Evolutionary conservation across 2,113 vertebrate species (phyloP).

Genomic region (Chelonoidis abingdonii): DNA sequence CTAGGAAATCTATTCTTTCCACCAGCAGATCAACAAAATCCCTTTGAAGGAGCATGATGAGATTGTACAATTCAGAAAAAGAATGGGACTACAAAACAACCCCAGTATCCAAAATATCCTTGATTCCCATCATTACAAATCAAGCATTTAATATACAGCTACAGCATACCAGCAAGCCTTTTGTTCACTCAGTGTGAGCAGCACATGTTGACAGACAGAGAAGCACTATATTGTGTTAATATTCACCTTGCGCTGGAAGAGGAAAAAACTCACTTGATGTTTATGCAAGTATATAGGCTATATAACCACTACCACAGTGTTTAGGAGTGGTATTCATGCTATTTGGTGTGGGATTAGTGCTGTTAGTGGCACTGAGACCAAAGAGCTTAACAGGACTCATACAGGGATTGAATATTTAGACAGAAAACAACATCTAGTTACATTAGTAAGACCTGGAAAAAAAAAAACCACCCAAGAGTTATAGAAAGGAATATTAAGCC

Average conservation of each 20-base stretch:
- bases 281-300: not conserved
- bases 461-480: not conserved
- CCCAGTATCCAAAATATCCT: slow-evolving; percentile 27
- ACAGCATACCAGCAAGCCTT: not conserved
- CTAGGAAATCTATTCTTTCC: not conserved
- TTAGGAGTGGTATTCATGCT: not conserved
- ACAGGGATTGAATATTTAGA: not conserved
- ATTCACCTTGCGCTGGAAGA: not conserved
- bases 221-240: not conserved
- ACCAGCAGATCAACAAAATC: not conserved
- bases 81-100: not conserved
- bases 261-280: not conserved
- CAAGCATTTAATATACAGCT: not conserved
- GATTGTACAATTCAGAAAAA: slow-evolving; percentile 22
- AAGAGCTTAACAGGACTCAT: not conserved
- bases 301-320: not conserved
- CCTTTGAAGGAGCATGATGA: not conserved
- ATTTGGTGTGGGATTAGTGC: not conserved
- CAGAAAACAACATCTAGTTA: not conserved
- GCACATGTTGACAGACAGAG: not conserved
- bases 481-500: not conserved
- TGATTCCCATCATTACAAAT: not conserved
- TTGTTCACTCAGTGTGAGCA: not conserved
- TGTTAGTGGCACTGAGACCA: slow-evolving; percentile 7
- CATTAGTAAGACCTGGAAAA: slow-evolving; percentile 31